phyloP scores from a whole-genome alignment of 2,888 invertebrate genomes.

The Agapostemon virescens region DNA sequence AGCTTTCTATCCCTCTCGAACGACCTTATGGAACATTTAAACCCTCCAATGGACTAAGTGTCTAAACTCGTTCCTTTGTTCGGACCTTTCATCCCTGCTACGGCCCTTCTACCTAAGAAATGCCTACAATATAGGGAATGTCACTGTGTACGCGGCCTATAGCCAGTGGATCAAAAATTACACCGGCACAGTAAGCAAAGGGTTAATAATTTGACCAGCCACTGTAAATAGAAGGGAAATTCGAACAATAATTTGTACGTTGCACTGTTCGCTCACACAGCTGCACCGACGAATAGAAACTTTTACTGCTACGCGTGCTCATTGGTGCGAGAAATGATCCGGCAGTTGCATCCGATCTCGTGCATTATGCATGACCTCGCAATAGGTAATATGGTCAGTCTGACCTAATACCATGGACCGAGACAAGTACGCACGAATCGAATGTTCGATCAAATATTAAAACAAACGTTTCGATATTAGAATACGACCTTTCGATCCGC shows the following conservation, averaged over 20 bases:
- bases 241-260: neutral
- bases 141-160: too few relatives aligned
- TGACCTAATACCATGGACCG: neutral
- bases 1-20: too few relatives aligned
- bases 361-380: slow-evolving; percentile 46
- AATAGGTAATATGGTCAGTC: slow-evolving; percentile 17
- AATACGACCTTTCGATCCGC: neutral
- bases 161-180: too few relatives aligned
- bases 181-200: too few relatives aligned
- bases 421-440: neutral
- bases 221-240: neutral
- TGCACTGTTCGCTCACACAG: neutral
- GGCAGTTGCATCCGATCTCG: slow-evolving; percentile 33
- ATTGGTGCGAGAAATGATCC: slow-evolving; percentile 33
- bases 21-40: too few relatives aligned
- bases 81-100: too few relatives aligned
- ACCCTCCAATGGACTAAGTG: too few relatives aligned
- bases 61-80: too few relatives aligned
- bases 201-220: neutral
- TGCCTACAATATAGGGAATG: too few relatives aligned
- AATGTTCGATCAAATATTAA: neutral
- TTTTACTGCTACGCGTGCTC: slow-evolving; percentile 6
- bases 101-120: too few relatives aligned
- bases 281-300: neutral
- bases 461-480: neutral